phyloP scores from a whole-genome alignment of 2,888 invertebrate genomes.

The Uropetala carovei region DNA sequence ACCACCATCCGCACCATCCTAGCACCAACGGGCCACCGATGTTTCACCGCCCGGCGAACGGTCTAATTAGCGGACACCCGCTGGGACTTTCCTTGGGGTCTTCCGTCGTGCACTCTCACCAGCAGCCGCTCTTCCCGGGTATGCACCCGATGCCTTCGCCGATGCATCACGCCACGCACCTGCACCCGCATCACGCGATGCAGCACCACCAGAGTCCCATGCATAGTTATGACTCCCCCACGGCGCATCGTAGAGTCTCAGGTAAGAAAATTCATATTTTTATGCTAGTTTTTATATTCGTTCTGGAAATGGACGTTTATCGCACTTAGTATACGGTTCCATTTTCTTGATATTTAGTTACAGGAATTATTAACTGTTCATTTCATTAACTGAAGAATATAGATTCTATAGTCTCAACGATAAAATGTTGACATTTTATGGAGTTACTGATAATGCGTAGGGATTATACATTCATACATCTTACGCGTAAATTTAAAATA shows the following conservation, averaged over 20 bases:
- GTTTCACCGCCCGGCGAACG: constrained; percentile 47
- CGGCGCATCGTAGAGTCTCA: constrained; percentile 20
- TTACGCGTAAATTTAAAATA: too few relatives aligned
- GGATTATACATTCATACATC: too few relatives aligned
- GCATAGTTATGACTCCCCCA: constrained; percentile 29
- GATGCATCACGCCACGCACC: constrained; percentile 52
- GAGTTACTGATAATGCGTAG: too few relatives aligned
- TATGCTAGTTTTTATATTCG: too few relatives aligned
- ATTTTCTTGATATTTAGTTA: too few relatives aligned
- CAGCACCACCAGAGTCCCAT: constrained; percentile 57
- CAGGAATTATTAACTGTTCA: too few relatives aligned
- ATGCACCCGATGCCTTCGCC: constrained; percentile 63
- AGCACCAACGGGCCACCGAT: constrained; percentile 36
- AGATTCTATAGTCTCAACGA: too few relatives aligned
- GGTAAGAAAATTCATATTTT: background rate
- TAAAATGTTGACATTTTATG: too few relatives aligned
- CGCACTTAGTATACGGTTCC: too few relatives aligned
- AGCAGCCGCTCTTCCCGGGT: constrained; percentile 46
- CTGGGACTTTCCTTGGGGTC: constrained; percentile 48
- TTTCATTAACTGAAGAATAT: too few relatives aligned
- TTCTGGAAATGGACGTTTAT: too few relatives aligned
- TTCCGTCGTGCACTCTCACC: constrained; percentile 41
- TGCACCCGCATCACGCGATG: constrained; percentile 38
- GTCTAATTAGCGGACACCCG: constrained; percentile 31
- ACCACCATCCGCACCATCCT: constrained; percentile 69